Percentiles rank a stretch among this genome's conserved stretches.
These are phyloP conservation scores for Hyla sarda DNA, from an alignment of 2,113 vertebrate species.

Conservation along the genomic window DNA sequence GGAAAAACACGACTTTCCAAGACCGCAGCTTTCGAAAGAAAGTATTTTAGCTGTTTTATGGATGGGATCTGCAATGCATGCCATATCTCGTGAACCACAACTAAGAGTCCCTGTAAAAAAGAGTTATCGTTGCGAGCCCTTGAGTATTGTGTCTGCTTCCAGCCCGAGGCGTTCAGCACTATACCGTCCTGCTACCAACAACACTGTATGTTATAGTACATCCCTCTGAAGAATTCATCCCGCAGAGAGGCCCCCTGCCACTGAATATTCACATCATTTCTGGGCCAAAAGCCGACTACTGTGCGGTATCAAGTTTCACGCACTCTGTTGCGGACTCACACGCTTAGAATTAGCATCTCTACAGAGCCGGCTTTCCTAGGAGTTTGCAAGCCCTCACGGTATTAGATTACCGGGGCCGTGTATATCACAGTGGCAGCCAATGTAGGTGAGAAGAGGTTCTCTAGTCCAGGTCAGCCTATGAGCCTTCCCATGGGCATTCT, in stretches of 20 bases:
- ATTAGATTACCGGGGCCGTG: not conserved
- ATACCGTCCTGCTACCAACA: not conserved
- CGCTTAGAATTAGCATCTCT: not conserved
- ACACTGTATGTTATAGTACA: conserved; percentile 4
- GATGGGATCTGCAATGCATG: not conserved
- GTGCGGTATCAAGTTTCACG: not conserved
- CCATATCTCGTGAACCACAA: conserved; percentile 26
- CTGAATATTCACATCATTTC: conserved; percentile 1
- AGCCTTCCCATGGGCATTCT: not conserved
- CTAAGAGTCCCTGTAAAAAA: conserved; percentile 32
- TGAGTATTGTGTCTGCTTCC: conserved; percentile 13
- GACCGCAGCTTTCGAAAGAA: not conserved
- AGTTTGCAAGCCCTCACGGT: not conserved
- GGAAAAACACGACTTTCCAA: conserved; percentile 17
- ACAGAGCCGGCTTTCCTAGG: not conserved
- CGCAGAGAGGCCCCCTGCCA: not conserved
- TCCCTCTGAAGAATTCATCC: conserved; percentile 1
- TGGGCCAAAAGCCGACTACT: not conserved
- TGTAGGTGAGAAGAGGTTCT: not conserved
- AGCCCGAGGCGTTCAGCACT: not conserved
- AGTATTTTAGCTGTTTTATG: conserved; percentile 28
- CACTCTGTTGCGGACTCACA: not conserved
- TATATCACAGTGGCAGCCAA: not conserved
- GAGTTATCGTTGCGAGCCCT: conserved; percentile 16
- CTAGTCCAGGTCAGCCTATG: not conserved